Base-by-base conservation (phyloP, 2,888 invertebrate genomes). In the Poecilobothrus nobilitatus region DNA sequence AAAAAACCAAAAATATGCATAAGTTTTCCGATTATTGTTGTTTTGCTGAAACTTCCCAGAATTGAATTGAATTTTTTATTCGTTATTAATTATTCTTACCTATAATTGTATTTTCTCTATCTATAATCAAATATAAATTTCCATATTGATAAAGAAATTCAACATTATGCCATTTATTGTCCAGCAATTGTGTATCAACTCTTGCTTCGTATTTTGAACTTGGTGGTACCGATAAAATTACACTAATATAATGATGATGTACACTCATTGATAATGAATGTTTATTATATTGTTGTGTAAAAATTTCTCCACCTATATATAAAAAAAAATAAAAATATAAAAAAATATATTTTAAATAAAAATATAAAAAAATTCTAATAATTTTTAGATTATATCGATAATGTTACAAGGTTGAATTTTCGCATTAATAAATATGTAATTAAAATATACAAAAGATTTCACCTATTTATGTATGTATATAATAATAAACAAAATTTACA, bases 121-220 rank as follows among this genome's bases (percentile, higher is more conserved):
- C 82, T 71, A 82, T 78, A 69, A 80, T 78, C 74, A 82, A 74
- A 75, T 79, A 79, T 65, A 82, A 76, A 73, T 78, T 80, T 7
- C 82, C 82, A 72, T 80, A 80, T 74, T 81, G 81, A 74, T 81
- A 80, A 71, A 82, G 77, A 70, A 82, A 82, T 73, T 82, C 81
- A 69, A 82, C 75, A 66, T 81, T 82, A 81, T 93, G 91, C 93
- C 93, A 93, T 76, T 84, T 86, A 82, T 93, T 93, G 83, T 93
- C 89, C 70, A 92, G 84, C 73, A 91, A 86, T 76, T 87, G 86
- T 70, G 87, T 88, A 68, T 84, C 84, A 70, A 92, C 83, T 71
- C 85, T 86, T 66, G 88, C 88, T 78, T 90, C 89, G 71, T 85
- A 81, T 68, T 80, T 83, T 78, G 84, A 83, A 74, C 83, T 84